These are phyloP conservation scores for Platyscapa corneri DNA, from an alignment of 1,140 invertebrate species.

Conservation along the genomic window DNA sequence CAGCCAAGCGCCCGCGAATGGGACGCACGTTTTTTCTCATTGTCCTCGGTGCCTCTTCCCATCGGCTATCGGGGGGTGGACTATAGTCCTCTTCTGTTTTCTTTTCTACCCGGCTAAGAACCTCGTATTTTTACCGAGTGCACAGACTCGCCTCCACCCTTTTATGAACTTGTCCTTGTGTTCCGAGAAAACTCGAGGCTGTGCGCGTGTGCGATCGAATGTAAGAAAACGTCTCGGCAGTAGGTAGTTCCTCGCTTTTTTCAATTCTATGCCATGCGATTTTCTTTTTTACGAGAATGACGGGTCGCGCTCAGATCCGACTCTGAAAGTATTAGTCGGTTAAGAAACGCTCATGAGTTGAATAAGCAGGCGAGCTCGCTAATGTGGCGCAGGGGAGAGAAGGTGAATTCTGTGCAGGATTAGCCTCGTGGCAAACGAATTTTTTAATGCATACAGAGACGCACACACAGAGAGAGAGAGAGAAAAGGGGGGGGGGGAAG, in stretches of 20 bases:
- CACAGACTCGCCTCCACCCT: slow-evolving; percentile 13
- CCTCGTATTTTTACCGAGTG: slow-evolving; percentile 7
- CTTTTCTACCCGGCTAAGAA: background rate
- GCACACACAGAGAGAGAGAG: too few species aligned
- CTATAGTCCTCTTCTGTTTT: background rate
- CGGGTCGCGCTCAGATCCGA: background rate
- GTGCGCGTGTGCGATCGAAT: background rate
- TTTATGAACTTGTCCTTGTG: slow-evolving; percentile 22
- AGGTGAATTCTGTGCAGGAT: background rate
- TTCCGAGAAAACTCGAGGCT: background rate
- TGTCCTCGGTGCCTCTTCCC: slow-evolving; percentile 9
- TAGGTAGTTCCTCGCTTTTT: background rate
- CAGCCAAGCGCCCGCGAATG: background rate
- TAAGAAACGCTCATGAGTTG: background rate
- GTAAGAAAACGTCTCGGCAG: background rate
- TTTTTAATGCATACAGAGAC: background rate
- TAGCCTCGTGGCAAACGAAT: background rate
- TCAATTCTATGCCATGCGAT: background rate
- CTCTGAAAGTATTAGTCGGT: background rate
- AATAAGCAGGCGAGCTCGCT: background rate
- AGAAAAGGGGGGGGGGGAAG: too few species aligned
- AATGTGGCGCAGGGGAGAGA: background rate
- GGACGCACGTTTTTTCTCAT: background rate
- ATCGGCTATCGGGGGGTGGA: slow-evolving; percentile 21
- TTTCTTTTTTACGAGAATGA: background rate